These are phyloP conservation scores for Equus quagga DNA, from an alignment of 2,113 vertebrate genomes.

Conservation along the genomic window DNA sequence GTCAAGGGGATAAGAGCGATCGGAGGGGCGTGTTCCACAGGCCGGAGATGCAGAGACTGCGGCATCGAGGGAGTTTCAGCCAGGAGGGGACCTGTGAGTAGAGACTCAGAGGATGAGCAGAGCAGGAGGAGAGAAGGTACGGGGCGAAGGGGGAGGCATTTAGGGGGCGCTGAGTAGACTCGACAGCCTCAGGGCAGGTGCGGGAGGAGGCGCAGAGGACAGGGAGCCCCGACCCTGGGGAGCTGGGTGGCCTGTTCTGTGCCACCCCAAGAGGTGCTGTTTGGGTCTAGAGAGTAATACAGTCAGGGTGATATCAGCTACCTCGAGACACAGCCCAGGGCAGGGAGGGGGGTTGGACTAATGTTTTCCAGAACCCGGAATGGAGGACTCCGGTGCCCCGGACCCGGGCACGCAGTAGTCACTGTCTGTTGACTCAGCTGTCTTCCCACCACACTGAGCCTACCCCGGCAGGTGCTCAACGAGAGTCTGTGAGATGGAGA, in stretches of 20 bases:
- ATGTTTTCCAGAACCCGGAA: not conserved
- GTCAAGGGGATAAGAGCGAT: accelerated
- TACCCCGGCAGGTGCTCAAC: not conserved
- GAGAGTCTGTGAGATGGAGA: not conserved
- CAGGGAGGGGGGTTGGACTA: too few species aligned
- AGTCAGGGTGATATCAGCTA: not conserved
- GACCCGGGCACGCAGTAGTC: not conserved
- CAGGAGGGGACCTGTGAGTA: not conserved
- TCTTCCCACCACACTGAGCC: not conserved
- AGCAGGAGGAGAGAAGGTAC: too few species aligned
- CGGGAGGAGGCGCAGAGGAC: not conserved
- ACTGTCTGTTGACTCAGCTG: too few species aligned
- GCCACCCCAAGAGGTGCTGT: not conserved
- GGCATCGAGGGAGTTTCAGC: not conserved
- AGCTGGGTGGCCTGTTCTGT: accelerated
- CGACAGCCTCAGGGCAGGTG: accelerated
- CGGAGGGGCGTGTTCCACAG: not conserved
- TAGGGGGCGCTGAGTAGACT: not conserved
- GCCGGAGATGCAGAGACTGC: not conserved
- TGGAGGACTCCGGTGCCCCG: not conserved
- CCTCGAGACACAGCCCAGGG: not conserved
- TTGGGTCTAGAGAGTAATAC: not conserved
- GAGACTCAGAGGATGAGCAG: not conserved
- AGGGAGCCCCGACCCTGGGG: not conserved
- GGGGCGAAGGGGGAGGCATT: accelerated